Conservation (phyloP, 2,113 vertebrate genomes). For the Leucoraja erinaceus region DNA sequence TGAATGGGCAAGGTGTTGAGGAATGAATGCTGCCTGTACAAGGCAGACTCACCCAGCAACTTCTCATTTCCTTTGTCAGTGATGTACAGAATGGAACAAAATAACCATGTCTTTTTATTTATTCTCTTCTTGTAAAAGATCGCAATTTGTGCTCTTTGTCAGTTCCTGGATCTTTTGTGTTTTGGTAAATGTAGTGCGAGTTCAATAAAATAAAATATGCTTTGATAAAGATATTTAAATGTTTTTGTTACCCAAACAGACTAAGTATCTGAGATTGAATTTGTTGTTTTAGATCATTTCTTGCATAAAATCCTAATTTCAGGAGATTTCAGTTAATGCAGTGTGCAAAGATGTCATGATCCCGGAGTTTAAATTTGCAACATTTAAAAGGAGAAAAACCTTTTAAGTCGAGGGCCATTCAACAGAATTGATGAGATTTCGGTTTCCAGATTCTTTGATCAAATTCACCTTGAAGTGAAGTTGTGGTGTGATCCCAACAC, state of each 20-base stretch:
- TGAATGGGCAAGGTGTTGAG: constrained; percentile 48
- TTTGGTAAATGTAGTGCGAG: constrained; percentile 9
- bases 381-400: no score
- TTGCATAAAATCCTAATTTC: not conserved
- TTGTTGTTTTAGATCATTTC: not conserved
- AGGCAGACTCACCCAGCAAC: constrained; percentile 1
- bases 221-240: constrained; percentile 27
- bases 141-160: constrained; percentile 14
- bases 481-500: not conserved
- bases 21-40: no score
- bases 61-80: not conserved
- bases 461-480: not conserved
- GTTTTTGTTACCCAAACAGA: not conserved
- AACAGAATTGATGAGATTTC: no score
- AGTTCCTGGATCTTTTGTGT: constrained; percentile 5
- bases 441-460: not conserved
- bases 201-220: not conserved
- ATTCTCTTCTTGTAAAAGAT: constrained; percentile 33
- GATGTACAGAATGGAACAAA: constrained; percentile 12
- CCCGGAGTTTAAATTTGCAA: not conserved
- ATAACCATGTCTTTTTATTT: constrained; percentile 15
- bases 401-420: no score
- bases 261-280: not conserved
- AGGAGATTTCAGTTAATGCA: no score
- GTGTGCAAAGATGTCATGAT: not conserved